These are phyloP conservation scores for Pygoscelis adeliae DNA, from an alignment of 2,113 vertebrate species.

Conservation along the genomic window DNA sequence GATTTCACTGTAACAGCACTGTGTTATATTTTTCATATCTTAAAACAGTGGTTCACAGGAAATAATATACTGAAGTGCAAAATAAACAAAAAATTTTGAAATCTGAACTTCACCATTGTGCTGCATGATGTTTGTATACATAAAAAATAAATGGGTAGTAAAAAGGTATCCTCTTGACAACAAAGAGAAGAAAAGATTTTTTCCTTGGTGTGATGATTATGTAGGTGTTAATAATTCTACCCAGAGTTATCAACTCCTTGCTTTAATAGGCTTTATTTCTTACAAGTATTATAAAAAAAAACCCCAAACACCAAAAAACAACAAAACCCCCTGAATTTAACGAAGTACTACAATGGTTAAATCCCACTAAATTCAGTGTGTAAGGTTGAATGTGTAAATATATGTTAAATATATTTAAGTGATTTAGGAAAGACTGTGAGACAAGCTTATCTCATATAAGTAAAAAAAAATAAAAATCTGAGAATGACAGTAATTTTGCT, in stretches of 20 bases:
- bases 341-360: background rate
- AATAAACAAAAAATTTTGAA: background rate
- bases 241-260: background rate
- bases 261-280: background rate
- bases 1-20: background rate
- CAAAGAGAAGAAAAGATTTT: background rate
- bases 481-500: background rate
- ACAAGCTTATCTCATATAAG: background rate
- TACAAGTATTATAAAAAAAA: background rate
- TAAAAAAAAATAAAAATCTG: background rate
- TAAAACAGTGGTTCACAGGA: background rate
- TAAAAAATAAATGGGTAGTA: background rate
- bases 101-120: background rate
- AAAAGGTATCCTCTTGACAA: background rate
- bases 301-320: background rate
- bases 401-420: background rate
- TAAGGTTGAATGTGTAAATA: background rate
- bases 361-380: background rate
- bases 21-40: background rate
- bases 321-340: background rate
- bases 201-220: background rate
- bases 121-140: background rate
- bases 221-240: background rate
- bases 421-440: background rate
- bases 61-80: background rate